Evolutionary conservation across 2,113 vertebrate species (phyloP).

Genomic region (Prionailurus viverrinus): DNA sequence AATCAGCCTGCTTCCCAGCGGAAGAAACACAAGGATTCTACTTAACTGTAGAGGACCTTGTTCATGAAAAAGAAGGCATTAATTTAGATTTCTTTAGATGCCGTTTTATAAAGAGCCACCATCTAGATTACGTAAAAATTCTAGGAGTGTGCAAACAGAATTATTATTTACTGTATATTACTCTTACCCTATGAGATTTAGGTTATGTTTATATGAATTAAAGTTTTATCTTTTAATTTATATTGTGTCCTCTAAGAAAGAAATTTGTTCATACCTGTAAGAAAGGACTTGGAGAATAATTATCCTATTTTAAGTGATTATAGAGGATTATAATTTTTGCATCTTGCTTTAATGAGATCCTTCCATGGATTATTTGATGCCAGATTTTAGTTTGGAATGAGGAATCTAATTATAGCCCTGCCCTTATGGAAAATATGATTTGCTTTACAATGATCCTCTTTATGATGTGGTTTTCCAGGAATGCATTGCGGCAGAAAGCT

Average conservation of each 20-base stretch:
- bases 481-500: conserved; percentile 55
- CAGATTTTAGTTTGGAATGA: conserved; percentile 60
- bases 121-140: conserved; percentile 42
- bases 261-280: conserved; percentile 10
- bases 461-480: conserved; percentile 70
- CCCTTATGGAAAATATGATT: conserved; percentile 59
- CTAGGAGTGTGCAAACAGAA: neutral
- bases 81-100: conserved; percentile 8
- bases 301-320: conserved; percentile 49
- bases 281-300: conserved; percentile 57
- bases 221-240: conserved; percentile 33
- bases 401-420: conserved; percentile 57
- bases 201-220: conserved; percentile 46
- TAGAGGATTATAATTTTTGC: conserved; percentile 50
- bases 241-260: neutral
- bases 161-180: neutral
- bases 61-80: conserved; percentile 1
- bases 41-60: neutral
- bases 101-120: neutral
- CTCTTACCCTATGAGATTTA: neutral
- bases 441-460: conserved; percentile 58
- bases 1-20: neutral
- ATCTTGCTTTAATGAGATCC: conserved; percentile 67
- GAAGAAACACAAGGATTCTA: neutral
- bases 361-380: conserved; percentile 62